Base-by-base conservation (phyloP, 2,113 vertebrate species). In the Nycticebus coucang region DNA sequence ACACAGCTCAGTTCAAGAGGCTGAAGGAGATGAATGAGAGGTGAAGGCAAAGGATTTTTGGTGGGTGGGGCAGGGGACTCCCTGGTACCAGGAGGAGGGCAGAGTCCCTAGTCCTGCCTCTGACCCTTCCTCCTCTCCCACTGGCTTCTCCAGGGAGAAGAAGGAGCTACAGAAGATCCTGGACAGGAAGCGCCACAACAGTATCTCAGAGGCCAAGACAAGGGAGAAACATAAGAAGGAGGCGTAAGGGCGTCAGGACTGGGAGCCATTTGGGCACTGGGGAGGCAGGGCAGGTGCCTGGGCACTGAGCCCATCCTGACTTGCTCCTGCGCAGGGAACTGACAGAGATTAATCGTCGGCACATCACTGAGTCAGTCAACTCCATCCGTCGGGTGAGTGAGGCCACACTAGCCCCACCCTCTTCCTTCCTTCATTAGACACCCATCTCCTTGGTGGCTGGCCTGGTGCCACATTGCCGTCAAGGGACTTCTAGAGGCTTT, bases 81-180 rank as follows among this genome's bases (percentile, higher is more conserved):
- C 72, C 80, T 68, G 74, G 62, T 22, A 15, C 17, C 78, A 5
- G 22, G 45, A 33, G 24, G 9, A 30, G 19, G 59, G 26, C 50
- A 22, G 85, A 59, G 59, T 15, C 78, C 55, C 26, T 1, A 1
- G 37, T 41, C 50, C 60, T 14, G n/a, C 77, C 33, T 0, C 4
- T 64, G 86, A 93, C 35, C 30, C 28, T 14, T 1, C 33, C 60
- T 78, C 5, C 7, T 5, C n/a, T 10, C n/a, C 53, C 28, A 3
- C 15, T 0, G 4, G 19, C 81, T 57, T 28, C 26, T 66, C 30
- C 92, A 99, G 99, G 96, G 99, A 99, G 98, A 99, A 99, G 98
- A 99, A 99, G 81, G 99, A 99, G 55, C 98, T 99, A 10, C 99
- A 99, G 98, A 99, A 98, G 98, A 99, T 99, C 62, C 94, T 99